phyloP scores from a whole-genome alignment of 2,797 vertebrate species.

The Avahi laniger region DNA sequence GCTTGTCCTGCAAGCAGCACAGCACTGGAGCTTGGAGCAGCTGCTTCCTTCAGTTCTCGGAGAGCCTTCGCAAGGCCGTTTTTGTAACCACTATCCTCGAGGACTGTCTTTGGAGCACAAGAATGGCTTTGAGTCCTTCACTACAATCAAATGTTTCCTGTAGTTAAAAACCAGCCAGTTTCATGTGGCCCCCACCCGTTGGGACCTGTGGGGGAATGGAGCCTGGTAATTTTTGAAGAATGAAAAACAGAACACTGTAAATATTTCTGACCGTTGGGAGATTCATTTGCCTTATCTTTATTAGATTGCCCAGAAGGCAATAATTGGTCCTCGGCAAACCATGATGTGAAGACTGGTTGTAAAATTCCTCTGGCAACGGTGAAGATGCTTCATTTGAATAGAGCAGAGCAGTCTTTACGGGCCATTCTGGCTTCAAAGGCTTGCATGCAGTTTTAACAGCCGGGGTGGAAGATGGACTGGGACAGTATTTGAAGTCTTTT shows the following conservation, averaged over 20 bases:
- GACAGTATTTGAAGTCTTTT: slow-evolving; percentile 27
- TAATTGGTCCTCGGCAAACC: slow-evolving; percentile 50
- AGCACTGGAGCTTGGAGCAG: neutral
- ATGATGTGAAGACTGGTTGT: slow-evolving; percentile 40
- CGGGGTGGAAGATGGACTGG: neutral
- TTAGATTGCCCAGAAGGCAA: slow-evolving; percentile 48
- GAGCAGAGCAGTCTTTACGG: slow-evolving; percentile 5
- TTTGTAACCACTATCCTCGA: neutral
- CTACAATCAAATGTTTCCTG: neutral
- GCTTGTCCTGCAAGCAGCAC: neutral
- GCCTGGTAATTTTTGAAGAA: slow-evolving; percentile 4
- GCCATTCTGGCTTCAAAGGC: slow-evolving; percentile 34
- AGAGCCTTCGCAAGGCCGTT: neutral
- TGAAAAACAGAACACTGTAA: slow-evolving; percentile 21
- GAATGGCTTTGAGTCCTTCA: neutral
- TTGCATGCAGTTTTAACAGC: neutral
- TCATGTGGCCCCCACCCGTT: neutral
- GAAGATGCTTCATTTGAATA: slow-evolving; percentile 60
- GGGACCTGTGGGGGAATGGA: neutral
- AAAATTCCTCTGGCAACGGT: slow-evolving; percentile 66
- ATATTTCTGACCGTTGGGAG: neutral
- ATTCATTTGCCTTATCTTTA: slow-evolving; percentile 52
- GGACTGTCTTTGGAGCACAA: neutral
- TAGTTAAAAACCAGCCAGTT: neutral
- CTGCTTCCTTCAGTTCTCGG: neutral